phyloP scores from a whole-genome alignment of 64 coral and sea anemone genomes.

The Catalaphyllia jardinei region DNA sequence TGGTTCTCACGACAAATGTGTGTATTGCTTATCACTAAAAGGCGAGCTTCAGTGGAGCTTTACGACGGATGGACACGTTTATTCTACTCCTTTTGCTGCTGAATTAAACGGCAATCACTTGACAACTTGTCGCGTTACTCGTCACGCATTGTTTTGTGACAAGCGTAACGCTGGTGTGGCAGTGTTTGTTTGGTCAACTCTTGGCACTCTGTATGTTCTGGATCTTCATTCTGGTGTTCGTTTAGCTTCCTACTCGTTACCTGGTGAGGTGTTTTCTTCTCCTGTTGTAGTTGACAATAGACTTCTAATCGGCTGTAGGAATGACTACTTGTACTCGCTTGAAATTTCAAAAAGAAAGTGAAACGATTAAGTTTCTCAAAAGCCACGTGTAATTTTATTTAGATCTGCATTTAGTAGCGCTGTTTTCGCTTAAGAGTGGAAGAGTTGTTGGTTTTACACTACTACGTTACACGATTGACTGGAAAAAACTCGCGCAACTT shows the following conservation, averaged over 20 bases:
- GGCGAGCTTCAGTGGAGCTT: slow-evolving; percentile 75
- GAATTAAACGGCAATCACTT: not conserved
- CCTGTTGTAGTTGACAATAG: slow-evolving; percentile 62
- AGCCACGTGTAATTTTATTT: too few species aligned
- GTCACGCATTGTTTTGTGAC: not conserved
- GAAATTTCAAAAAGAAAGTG: slow-evolving; percentile 9
- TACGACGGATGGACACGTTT: slow-evolving; percentile 68
- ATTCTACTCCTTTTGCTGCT: slow-evolving; percentile 81
- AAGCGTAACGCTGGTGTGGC: not conserved
- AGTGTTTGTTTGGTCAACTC: slow-evolving; percentile 66
- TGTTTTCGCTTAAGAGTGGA: too few species aligned
- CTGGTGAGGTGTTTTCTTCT: slow-evolving; percentile 90
- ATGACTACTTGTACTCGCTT: slow-evolving; percentile 84
- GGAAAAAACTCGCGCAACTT: too few species aligned
- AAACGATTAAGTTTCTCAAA: not conserved
- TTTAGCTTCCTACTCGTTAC: slow-evolving; percentile 49
- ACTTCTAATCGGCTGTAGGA: slow-evolving; percentile 79
- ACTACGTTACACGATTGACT: too few species aligned
- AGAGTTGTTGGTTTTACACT: too few species aligned
- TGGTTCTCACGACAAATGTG: slow-evolving; percentile 75
- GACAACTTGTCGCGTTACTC: not conserved
- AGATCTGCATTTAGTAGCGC: too few species aligned
- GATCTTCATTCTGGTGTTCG: slow-evolving; percentile 48
- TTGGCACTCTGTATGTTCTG: slow-evolving; percentile 74
- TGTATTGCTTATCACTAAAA: slow-evolving; percentile 73